These are phyloP conservation scores for Baccha elongata DNA, from an alignment of 2,888 invertebrate species.

Conservation along the genomic window DNA sequence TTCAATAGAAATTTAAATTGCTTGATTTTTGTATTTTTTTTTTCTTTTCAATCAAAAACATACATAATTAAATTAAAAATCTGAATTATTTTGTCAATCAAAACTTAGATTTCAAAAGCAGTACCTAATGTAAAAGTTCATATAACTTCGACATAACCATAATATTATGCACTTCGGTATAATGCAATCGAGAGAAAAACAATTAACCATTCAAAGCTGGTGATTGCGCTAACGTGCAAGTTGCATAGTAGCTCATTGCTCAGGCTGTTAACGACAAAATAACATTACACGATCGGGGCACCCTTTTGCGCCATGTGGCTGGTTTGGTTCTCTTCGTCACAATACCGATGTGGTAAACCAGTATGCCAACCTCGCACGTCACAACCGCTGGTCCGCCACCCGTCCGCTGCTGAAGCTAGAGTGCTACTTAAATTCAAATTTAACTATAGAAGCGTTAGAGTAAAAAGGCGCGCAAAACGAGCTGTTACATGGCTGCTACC, in stretches of 20 bases:
- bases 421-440: slow-evolving; percentile 31
- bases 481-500: slow-evolving; percentile 40
- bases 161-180: background rate
- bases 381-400: no score
- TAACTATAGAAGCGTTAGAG: slow-evolving; percentile 35
- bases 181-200: slow-evolving; percentile 53
- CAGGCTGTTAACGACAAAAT: slow-evolving; percentile 43
- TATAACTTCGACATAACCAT: slow-evolving; percentile 26
- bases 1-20: no score
- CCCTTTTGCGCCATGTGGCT: slow-evolving; percentile 26
- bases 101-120: background rate
- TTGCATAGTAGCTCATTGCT: slow-evolving; percentile 50
- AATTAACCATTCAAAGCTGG: slow-evolving; percentile 64
- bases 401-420: background rate
- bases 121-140: background rate
- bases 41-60: no score
- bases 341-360: slow-evolving; percentile 25
- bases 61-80: no score
- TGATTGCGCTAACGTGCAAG: slow-evolving; percentile 49
- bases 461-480: slow-evolving; percentile 23
- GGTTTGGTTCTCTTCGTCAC: slow-evolving; percentile 7
- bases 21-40: no score
- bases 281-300: slow-evolving; percentile 41
- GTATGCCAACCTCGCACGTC: background rate
- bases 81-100: no score